phyloP scores from a whole-genome alignment of 2,113 vertebrate genomes.

The Heptranchias perlo region DNA sequence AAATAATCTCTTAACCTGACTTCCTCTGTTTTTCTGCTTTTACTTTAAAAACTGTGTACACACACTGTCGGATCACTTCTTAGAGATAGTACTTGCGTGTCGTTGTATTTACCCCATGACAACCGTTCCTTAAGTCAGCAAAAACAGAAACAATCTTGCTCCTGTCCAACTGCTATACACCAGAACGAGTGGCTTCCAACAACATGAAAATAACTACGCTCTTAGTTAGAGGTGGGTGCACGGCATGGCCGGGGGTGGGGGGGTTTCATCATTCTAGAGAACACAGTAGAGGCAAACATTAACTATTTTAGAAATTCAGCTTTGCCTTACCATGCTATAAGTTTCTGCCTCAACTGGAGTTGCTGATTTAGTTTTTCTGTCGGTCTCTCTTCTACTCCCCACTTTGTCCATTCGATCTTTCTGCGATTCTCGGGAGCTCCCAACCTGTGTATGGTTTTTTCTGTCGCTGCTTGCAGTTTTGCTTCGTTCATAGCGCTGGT shows the following conservation, averaged over 20 bases:
- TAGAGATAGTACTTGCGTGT: background rate
- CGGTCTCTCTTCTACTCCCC: slow-evolving; percentile 65
- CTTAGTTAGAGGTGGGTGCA: background rate
- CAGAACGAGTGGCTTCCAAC: background rate
- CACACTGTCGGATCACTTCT: too few species aligned
- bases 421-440: slow-evolving; percentile 60
- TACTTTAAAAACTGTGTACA: too few species aligned
- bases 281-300: background rate
- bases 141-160: too few species aligned
- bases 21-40: background rate
- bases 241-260: too few species aligned
- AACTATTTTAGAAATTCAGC: background rate
- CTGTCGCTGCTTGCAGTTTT: slow-evolving; percentile 68
- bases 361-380: slow-evolving; percentile 69
- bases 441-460: slow-evolving; percentile 62
- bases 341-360: slow-evolving; percentile 60
- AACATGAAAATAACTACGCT: background rate
- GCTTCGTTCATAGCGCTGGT: slow-evolving; percentile 68
- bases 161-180: background rate
- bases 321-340: slow-evolving; percentile 26
- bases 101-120: background rate
- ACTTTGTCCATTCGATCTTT: slow-evolving; percentile 71
- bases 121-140: too few species aligned
- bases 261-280: background rate
- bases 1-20: background rate